phyloP scores from a whole-genome alignment of 2,113 vertebrate species.

The Turnix velox region DNA sequence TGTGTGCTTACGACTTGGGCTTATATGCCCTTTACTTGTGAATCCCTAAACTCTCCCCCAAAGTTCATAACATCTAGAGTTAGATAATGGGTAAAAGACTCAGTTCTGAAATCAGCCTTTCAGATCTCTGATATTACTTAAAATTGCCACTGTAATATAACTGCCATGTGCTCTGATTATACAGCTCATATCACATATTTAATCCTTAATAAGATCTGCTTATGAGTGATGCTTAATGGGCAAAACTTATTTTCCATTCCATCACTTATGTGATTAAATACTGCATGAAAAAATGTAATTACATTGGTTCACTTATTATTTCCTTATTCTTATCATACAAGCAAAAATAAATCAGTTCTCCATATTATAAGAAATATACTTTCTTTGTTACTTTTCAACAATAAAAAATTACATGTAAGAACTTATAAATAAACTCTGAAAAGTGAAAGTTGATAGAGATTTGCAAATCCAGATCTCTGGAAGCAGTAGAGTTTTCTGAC shows the following conservation, averaged over 20 bases:
- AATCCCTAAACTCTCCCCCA: no score
- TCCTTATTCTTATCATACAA: not conserved
- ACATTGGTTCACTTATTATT: not conserved
- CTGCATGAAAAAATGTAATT: not conserved
- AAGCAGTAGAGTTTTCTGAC: not conserved
- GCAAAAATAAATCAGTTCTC: not conserved
- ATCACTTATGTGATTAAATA: not conserved
- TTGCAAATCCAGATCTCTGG: not conserved
- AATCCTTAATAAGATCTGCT: not conserved
- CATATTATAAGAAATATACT: not conserved
- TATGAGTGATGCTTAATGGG: not conserved
- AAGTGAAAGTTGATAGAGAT: not conserved
- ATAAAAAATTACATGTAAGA: not conserved
- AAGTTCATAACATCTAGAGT: not conserved
- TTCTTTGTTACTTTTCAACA: not conserved
- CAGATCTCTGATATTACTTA: not conserved
- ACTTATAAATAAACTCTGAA: not conserved
- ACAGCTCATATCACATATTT: not conserved
- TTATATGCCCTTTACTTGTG: no score
- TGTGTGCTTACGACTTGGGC: no score
- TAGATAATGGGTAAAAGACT: not conserved
- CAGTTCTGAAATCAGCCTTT: not conserved
- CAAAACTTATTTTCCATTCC: not conserved
- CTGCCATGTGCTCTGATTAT: not conserved
- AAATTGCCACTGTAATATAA: not conserved